phyloP scores from a whole-genome alignment of 2,113 vertebrate species.

The Misgurnus mizolepis region DNA sequence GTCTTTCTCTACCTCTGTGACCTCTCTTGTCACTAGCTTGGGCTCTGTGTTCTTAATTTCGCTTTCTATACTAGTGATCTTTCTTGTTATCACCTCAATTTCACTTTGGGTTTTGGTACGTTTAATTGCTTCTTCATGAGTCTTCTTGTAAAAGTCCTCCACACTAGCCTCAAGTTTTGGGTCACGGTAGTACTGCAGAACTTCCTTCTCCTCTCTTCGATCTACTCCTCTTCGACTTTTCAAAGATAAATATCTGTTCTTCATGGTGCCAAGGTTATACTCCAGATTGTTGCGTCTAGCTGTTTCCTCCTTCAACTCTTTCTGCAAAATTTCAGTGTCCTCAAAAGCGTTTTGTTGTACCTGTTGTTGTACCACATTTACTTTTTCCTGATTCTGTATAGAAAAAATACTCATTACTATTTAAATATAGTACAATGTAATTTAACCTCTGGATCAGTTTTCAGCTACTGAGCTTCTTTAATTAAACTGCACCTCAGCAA shows the following conservation, averaged over 20 bases:
- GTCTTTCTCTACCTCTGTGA: constrained; percentile 91
- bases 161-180: constrained; percentile 82
- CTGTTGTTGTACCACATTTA: constrained; percentile 66
- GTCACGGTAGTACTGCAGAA: constrained; percentile 89
- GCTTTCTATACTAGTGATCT: constrained; percentile 75
- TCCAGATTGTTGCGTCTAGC: constrained; percentile 73
- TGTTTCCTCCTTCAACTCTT: constrained; percentile 80
- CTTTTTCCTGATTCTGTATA: constrained; percentile 83
- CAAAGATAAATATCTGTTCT: constrained; percentile 78
- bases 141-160: constrained; percentile 64
- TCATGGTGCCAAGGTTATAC: constrained; percentile 75
- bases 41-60: constrained; percentile 71
- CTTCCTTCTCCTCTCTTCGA: constrained; percentile 89
- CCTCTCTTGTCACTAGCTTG: constrained; percentile 90
- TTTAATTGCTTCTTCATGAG: constrained; percentile 76
- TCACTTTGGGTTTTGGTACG: constrained; percentile 73
- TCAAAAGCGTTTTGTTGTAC: constrained; percentile 52
- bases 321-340: constrained; percentile 71
- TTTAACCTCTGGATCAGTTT: neutral
- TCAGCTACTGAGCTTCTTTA: neutral
- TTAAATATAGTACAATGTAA: no score
- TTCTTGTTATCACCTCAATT: constrained; percentile 74
- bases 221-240: constrained; percentile 86
- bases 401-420: constrained; percentile 36
- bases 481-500: constrained; percentile 76